These are phyloP conservation scores for Amiota mariae DNA, from an alignment of 2,888 invertebrate species.

Conservation along the genomic window DNA sequence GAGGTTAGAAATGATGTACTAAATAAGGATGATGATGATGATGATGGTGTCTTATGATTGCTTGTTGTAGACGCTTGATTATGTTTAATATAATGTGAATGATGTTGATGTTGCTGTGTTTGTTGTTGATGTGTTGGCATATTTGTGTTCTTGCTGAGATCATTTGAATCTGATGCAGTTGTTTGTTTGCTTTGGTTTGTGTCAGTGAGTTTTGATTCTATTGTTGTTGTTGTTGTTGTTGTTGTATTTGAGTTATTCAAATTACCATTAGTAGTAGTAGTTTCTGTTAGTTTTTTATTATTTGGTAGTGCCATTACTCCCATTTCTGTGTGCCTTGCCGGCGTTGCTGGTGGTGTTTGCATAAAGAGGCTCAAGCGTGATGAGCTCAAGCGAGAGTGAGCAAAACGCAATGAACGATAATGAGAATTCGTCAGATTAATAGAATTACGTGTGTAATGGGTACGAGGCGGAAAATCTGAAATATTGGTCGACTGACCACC, in stretches of 20 bases:
- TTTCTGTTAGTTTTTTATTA: constrained; percentile 26
- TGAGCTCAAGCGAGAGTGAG: constrained; percentile 71
- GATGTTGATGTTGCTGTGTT: constrained; percentile 51
- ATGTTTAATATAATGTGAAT: constrained; percentile 60
- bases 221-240: constrained; percentile 18
- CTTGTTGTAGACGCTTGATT: constrained; percentile 36
- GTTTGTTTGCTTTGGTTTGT: constrained; percentile 32
- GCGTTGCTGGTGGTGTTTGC: constrained; percentile 54
- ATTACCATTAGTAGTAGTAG: constrained; percentile 36
- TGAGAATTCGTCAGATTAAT: constrained; percentile 71
- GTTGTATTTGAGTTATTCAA: constrained; percentile 32
- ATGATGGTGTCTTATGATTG: constrained; percentile 54
- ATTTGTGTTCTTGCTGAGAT: constrained; percentile 46
- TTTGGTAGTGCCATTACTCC: neutral
- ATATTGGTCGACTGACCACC: constrained; percentile 11
- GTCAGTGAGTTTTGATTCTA: neutral
- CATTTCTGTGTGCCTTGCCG: too few species aligned
- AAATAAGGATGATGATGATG: constrained; percentile 46
- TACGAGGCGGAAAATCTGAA: constrained; percentile 52
- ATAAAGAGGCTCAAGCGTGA: constrained; percentile 70
- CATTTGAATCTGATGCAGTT: constrained; percentile 45
- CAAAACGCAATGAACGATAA: constrained; percentile 72
- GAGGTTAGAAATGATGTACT: constrained; percentile 24
- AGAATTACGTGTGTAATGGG: constrained; percentile 71
- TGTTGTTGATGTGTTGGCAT: constrained; percentile 35